Conservation (phyloP, 2,888 invertebrate species). For the Chouioia cunea region DNA sequence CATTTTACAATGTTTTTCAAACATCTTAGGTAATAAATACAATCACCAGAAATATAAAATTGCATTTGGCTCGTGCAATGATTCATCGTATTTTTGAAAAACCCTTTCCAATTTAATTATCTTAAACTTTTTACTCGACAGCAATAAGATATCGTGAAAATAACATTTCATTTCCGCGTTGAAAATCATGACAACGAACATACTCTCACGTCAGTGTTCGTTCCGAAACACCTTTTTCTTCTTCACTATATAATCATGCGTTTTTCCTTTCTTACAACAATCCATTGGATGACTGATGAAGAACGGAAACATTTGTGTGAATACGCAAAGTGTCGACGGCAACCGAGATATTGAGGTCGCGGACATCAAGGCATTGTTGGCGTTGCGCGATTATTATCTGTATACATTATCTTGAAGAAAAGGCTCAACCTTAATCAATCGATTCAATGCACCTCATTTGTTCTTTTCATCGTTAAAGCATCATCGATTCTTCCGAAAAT, state of each 20-base stretch:
- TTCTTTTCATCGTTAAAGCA: constrained; percentile 18
- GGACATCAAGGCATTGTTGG: not conserved
- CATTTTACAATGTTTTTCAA: too few species aligned
- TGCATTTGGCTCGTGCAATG: constrained; percentile 1
- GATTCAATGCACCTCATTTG: constrained; percentile 4
- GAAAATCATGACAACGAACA: not conserved
- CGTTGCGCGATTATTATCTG: constrained; percentile 20
- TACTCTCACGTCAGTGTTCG: not conserved
- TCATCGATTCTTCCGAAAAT: constrained; percentile 30
- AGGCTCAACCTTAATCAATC: not conserved
- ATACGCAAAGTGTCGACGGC: not conserved
- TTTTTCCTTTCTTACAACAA: too few species aligned
- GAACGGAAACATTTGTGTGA: constrained; percentile 17
- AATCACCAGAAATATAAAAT: too few species aligned
- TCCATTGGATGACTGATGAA: not conserved
- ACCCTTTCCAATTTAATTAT: constrained; percentile 26
- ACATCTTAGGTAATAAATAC: too few species aligned
- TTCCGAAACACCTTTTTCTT: constrained; percentile 1
- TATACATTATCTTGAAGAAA: too few species aligned
- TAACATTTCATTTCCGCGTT: constrained; percentile 32
- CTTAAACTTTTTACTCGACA: not conserved
- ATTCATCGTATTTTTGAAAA: constrained; percentile 34
- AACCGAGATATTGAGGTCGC: constrained; percentile 30
- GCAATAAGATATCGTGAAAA: too few species aligned
- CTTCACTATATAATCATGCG: not conserved